phyloP scores from a whole-genome alignment of 2,888 invertebrate species.

The Zaprionus obscuricornis region DNA sequence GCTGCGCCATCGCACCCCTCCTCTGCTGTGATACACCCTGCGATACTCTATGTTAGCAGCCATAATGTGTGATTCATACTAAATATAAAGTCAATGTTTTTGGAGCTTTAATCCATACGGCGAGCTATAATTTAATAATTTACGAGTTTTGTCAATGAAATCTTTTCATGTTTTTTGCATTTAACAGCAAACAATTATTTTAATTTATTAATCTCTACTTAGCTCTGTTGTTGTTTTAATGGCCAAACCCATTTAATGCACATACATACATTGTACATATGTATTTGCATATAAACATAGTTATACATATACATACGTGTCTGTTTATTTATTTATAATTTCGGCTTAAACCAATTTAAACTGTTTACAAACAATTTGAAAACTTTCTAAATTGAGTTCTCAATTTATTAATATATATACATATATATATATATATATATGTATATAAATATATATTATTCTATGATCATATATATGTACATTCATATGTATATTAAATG shows the following conservation, averaged over 20 bases:
- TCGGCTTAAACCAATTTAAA: slow-evolving; percentile 20
- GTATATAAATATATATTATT: too few relatives aligned
- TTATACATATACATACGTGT: not conserved
- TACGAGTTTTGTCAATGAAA: slow-evolving; percentile 32
- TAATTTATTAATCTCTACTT: slow-evolving; percentile 16
- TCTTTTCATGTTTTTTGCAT: slow-evolving; percentile 16
- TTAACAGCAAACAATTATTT: slow-evolving; percentile 14
- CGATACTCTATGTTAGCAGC: slow-evolving; percentile 7
- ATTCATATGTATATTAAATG: not conserved
- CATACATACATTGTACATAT: not conserved
- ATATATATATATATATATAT: not conserved
- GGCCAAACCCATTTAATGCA: not conserved
- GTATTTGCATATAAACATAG: not conserved
- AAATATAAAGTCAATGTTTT: slow-evolving; percentile 65
- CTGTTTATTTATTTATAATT: not conserved
- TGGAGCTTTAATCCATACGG: slow-evolving; percentile 40
- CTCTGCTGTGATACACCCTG: not conserved
- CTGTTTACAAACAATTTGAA: slow-evolving; percentile 14
- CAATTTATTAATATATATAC: not conserved
- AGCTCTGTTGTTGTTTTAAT: not conserved
- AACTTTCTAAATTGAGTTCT: slow-evolving; percentile 8
- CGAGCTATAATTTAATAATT: slow-evolving; percentile 26
- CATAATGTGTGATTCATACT: slow-evolving; percentile 59
- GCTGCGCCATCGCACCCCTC: slow-evolving; percentile 8
- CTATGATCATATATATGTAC: too few relatives aligned